Base-by-base conservation (phyloP, 1,140 invertebrate genomes). In the Nephotettix cincticeps region DNA sequence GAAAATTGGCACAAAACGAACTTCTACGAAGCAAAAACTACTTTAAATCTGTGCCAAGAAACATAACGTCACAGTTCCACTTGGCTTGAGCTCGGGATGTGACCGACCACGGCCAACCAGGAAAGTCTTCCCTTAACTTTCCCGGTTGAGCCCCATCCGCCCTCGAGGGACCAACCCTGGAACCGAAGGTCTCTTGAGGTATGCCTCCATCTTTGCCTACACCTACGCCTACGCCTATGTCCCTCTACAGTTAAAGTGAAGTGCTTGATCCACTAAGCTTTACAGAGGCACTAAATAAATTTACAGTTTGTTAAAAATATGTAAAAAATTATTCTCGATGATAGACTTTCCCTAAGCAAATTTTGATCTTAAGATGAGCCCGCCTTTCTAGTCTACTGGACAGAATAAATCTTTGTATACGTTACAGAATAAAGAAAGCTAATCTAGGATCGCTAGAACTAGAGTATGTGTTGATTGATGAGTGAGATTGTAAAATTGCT, bases 121-220 rank as follows among this genome's bases (percentile, higher is more conserved):
- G 51, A 45, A 65, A 54, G 45, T 63, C 69, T 71, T 71, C 69
- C 69, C 69, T 71, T 45, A 65, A 63, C 45, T 71, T 71, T 30
- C 29, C 61, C 54, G 69, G 69, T 71, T 71, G 69, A 51, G 51
- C 51, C 27, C 30, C 21, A 13, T 29, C 47, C 47, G 47, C 14
- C 4, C 47, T 19, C 14, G 14, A 21, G 21, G n/a, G 47, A 21
- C 14, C 14, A 4, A 17, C 14, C 47, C 47, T 51, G 47, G 47
- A 51, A 51, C 47, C n/a, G 47, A 51, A 51, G 21, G 14, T 21
- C 47, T 3, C 47, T 51, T n/a, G 47, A n/a, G 21, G 21, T n/a
- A 3, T 9, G 3, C 47, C 47, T 21, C 6, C 21, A n/a, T 21
- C 47, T 51, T 2, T 4, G 21, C 14, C 47, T 51, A 51, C 21